phyloP scores from a whole-genome alignment of 1,140 invertebrate species.

The Psilanteris sp. region DNA sequence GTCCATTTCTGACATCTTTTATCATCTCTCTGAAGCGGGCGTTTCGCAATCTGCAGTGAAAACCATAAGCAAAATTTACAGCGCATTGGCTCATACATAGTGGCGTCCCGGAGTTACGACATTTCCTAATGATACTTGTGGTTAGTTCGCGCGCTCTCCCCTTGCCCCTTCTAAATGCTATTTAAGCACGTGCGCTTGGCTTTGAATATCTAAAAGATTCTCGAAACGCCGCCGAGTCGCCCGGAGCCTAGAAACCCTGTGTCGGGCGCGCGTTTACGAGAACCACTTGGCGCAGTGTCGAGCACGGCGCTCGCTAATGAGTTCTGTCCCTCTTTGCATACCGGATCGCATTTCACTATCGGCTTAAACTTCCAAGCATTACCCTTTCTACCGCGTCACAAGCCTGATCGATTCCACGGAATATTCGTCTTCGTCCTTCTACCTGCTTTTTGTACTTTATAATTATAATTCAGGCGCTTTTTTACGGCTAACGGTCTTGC shows the following conservation, averaged over 20 bases:
- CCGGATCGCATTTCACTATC: slow-evolving; percentile 73
- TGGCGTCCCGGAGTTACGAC: slow-evolving; percentile 34
- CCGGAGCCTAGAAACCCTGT: slow-evolving; percentile 50
- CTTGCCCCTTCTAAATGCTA: slow-evolving; percentile 46
- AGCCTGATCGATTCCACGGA: slow-evolving; percentile 47
- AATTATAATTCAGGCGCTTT: slow-evolving; percentile 5
- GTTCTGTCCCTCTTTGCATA: slow-evolving; percentile 74
- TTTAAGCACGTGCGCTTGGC: slow-evolving; percentile 64
- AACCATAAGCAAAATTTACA: slow-evolving; percentile 16
- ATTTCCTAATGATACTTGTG: slow-evolving; percentile 44
- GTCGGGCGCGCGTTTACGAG: slow-evolving; percentile 49
- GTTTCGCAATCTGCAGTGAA: slow-evolving; percentile 21
- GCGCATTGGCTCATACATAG: slow-evolving; percentile 38
- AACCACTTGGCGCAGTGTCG: slow-evolving; percentile 56
- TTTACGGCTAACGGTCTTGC: neutral
- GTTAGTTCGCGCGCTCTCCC: slow-evolving; percentile 37
- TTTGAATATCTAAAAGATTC: slow-evolving; percentile 66
- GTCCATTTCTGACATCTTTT: slow-evolving; percentile 1
- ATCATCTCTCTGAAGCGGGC: neutral
- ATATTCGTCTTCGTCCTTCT: slow-evolving; percentile 47
- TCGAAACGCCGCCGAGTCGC: slow-evolving; percentile 57
- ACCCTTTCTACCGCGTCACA: slow-evolving; percentile 36
- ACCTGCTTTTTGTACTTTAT: slow-evolving; percentile 19
- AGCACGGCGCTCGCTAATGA: slow-evolving; percentile 70
- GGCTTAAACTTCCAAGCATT: slow-evolving; percentile 69